Base-by-base conservation (phyloP, 1,140 invertebrate genomes). In the Maniola jurtina region DNA sequence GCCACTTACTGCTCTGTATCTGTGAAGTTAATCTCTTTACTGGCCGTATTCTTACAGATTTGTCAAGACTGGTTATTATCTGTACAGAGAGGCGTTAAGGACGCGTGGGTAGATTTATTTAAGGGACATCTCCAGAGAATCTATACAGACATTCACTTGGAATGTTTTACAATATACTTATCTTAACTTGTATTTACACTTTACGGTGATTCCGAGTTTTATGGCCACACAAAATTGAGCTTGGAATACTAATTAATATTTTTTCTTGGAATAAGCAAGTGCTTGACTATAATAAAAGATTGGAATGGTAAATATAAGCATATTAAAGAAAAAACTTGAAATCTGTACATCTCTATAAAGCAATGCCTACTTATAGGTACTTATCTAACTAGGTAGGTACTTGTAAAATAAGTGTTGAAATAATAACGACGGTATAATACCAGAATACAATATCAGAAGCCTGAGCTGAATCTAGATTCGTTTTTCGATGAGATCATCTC, bases 41-140 rank as follows among this genome's bases (percentile, higher is more conserved):
- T 75, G 42, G 67, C 70, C 77, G 77, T 84, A 86, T 88, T 81
- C 84, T 81, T 80, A 80, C 71, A 74, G 80, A 80, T 83, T 84
- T 82, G 81, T 83, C 75, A 67, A 67, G 66, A 72, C 57, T 63
- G 58, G 66, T 66, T 83, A 80, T 81, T 79, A 83, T 77, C 77
- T 83, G 75, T 80, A 77, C 75, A 80, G 74, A 83, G 68, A 59
- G 40, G 74, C 76, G 80, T 79, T 54, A 83, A 81, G 71, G 70
- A 62, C n/a, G 71, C 72, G 83, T 83, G 79, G 83, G 85, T 57
- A 65, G 72, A 71, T 78, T 82, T 86, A 88, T 86, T 81, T 73
- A 78, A 40, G 70, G 76, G 59, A 73, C 63, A 59, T 55, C 58
- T 66, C n/a, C n/a, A 38, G 48, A 60, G 45, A 57, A 40, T 40